These are phyloP conservation scores for Paracyprichromis sp. DNA, from an alignment of 2,113 vertebrate species.

Conservation along the genomic window DNA sequence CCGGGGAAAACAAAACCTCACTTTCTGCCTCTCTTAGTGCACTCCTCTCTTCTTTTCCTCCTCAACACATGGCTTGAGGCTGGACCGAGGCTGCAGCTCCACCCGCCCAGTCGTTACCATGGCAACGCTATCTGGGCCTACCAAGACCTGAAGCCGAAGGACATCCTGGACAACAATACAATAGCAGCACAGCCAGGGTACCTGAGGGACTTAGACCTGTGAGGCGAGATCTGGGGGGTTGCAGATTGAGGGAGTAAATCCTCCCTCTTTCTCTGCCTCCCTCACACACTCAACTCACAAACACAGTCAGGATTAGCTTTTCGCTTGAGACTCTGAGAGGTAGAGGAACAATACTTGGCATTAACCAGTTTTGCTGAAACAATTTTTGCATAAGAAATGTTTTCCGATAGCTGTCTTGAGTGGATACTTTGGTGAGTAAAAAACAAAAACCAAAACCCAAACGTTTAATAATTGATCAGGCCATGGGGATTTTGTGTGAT, in stretches of 20 bases:
- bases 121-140: slow-evolving; percentile 73
- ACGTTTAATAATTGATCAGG: not conserved
- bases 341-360: not conserved
- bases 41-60: slow-evolving; percentile 30
- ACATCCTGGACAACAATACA: slow-evolving; percentile 75
- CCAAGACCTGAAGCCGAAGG: slow-evolving; percentile 75
- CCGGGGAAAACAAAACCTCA: slow-evolving; percentile 18
- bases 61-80: slow-evolving; percentile 61
- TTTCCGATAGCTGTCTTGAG: not conserved
- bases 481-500: not conserved
- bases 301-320: slow-evolving; percentile 39
- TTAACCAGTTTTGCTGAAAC: not conserved
- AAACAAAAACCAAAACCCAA: not conserved
- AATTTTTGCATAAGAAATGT: not conserved
- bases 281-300: slow-evolving; percentile 8
- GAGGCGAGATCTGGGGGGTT: slow-evolving; percentile 51
- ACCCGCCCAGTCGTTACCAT: slow-evolving; percentile 66
- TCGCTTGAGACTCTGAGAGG: slow-evolving; percentile 5
- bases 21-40: slow-evolving; percentile 12
- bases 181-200: slow-evolving; percentile 66
- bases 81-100: slow-evolving; percentile 62
- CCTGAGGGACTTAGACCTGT: slow-evolving; percentile 67
- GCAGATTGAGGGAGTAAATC: slow-evolving; percentile 53
- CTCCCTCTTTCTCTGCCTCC: slow-evolving; percentile 35
- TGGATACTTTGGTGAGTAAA: not conserved